Evolutionary conservation across 2,113 vertebrate genomes (phyloP), one percentile per base, ranked within the genome.

Genomic region (Sinocyclocheilus grahami): DNA sequence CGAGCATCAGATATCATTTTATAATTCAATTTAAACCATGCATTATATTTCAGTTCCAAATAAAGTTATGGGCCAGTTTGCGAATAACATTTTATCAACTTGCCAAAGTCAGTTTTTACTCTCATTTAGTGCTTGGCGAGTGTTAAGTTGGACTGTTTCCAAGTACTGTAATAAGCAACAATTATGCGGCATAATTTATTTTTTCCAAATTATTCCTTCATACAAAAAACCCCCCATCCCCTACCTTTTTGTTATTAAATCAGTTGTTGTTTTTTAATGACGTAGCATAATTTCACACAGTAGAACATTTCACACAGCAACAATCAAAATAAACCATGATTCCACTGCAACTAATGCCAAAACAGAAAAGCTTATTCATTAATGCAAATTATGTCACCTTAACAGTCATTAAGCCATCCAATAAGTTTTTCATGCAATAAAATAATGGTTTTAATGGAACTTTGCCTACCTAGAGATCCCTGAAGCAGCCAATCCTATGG

Each of bases 261-360:
- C 37, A 72, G 69, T 42, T 22, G 69, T 39, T 33, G 37, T 10
- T 27, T 67, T 7, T 8, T 71, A 20, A n/a, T 42, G 4, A n/a
- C 3, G 0, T 72, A 20, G 67, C 67, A 22, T 72, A 22, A n/a
- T 72, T 51, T 24, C 42, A 42, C 42, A 42, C 42, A 42, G 42
- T 46, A 75, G n/a, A 24, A 76, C 72, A 76, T 76, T 76, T 8
- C n/a, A 76, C 72, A 51, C 42, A 14, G 72, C 39, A 48, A 76
- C n/a, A 16, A 48, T 76, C 72, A 46, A 76, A 76, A 46, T 24
- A n/a, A 27, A 51, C n/a, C 12, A 72, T 72, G 37, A 72, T 37
- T 10, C 33, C 33, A 24, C 13, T 42, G 53, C 78, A 62, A 80
- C 37, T 42, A 14, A 79, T 62, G 33, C 33, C 33, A n/a, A 78